Percentiles rank a stretch among this genome's conserved stretches.
Conservation (phyloP, 2,888 invertebrate species). For the Nezara viridula region DNA sequence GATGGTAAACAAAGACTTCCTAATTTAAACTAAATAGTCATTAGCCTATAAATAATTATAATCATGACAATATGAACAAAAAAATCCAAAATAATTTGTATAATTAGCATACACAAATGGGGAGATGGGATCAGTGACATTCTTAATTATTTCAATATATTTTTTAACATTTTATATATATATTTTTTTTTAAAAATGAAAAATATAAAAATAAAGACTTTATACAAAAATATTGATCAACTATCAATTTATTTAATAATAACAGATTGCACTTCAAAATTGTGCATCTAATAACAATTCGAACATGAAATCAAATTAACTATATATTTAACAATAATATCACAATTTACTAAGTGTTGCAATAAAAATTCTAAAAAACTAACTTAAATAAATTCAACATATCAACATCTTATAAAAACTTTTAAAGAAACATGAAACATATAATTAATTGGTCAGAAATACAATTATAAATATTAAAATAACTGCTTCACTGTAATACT, state of each 20-base stretch:
- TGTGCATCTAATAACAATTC: background rate
- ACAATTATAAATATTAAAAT: background rate
- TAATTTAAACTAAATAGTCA: no score
- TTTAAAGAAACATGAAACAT: background rate
- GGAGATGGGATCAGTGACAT: background rate
- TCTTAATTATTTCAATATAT: background rate
- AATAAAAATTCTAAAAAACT: background rate
- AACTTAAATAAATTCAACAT: background rate
- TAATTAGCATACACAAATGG: background rate
- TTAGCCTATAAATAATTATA: no score
- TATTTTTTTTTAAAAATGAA: background rate
- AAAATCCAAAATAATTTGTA: background rate
- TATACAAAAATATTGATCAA: background rate
- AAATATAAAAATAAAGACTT: constrained; percentile 3
- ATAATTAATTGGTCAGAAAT: background rate
- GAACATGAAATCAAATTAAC: background rate
- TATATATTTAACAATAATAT: background rate
- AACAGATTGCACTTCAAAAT: background rate
- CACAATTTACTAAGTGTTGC: background rate
- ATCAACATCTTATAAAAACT: background rate
- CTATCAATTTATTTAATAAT: background rate
- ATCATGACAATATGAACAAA: background rate
- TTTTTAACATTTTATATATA: background rate
- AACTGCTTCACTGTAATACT: background rate
- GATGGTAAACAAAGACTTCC: no score